phyloP scores from a whole-genome alignment of 2,888 invertebrate species.

The Acanthosepion esculentum region DNA sequence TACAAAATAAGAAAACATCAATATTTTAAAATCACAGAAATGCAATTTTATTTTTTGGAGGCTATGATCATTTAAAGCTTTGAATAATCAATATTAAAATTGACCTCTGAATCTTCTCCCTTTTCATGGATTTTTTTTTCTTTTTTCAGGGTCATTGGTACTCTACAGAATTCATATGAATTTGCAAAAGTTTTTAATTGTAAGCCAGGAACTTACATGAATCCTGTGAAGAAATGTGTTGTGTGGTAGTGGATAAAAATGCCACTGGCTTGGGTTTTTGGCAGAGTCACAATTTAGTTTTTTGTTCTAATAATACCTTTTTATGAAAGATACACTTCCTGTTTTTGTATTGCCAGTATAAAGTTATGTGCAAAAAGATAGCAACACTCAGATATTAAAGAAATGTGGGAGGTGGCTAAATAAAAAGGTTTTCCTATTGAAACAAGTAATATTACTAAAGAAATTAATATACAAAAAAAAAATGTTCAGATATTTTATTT shows the following conservation, averaged over 20 bases:
- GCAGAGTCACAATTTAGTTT: constrained; percentile 20
- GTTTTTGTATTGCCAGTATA: no score
- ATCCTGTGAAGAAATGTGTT: constrained; percentile 56
- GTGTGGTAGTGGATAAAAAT: constrained; percentile 54
- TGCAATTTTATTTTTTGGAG: no score
- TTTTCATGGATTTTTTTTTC: constrained; percentile 49
- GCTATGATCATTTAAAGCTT: no score
- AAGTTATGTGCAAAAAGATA: neutral
- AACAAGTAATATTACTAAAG: neutral
- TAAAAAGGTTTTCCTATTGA: neutral
- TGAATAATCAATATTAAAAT: neutral
- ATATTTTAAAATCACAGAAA: no score
- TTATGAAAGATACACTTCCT: neutral
- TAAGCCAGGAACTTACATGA: constrained; percentile 53
- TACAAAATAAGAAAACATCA: no score
- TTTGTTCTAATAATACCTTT: neutral
- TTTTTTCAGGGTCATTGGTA: constrained; percentile 57
- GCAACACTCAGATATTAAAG: neutral
- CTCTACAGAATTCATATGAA: constrained; percentile 57
- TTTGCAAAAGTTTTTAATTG: constrained; percentile 58
- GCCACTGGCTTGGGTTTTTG: neutral
- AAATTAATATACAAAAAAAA: neutral
- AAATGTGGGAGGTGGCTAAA: neutral
- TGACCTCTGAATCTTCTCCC: neutral
- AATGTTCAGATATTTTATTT: neutral